Base-by-base conservation (phyloP, 2,113 vertebrate species). In the Ahaetulla prasina region DNA sequence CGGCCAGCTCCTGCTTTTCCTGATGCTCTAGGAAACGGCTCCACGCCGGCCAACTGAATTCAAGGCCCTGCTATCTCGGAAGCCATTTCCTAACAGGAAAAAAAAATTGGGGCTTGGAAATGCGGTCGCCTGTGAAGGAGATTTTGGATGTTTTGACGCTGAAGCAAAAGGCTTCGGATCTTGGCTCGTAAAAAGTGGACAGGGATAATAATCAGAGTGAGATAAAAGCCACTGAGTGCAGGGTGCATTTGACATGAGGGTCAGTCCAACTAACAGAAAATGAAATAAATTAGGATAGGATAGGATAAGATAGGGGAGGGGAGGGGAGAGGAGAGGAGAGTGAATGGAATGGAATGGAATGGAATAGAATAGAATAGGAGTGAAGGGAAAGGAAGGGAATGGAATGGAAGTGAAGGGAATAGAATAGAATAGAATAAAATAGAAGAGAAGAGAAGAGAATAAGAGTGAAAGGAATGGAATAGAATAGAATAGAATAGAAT, bases 151-250 rank as follows among this genome's bases (percentile, higher is more conserved):
- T 87, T 87, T 52, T 20, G 80, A 74, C 39, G 16, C 18, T 14
- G 68, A 9, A 18, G 3, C 12, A 12, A 89, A 85, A 53, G 6
- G 52, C 80, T 57, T 39, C 35, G 25, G 68, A 47, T 39, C 10
- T 7, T 27, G 39, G 25, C 27, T 35, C 20, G 39, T 35, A 8
- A 39, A 88, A 23, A 57, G 3, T 27, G 35, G 49, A 18, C 9
- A 11, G 50, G 47, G 14, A 18, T 9, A 94, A 92, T 63, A 92
- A 94, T 55, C 90, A 10, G n/a, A 87, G 45, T 27, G 93, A 85
- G 39, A n/a, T 87, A 18, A 88, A 49, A 45, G 60, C 80, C 74
- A 35, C 35, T 4, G 60, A 8, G 39, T 0, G 20, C 27, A 18
- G 14, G 7, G n/a, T 1, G 27, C 49, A 3, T 22, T 53, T 0